Base-by-base conservation (phyloP, 2,888 invertebrate genomes). In the Caenorhabditis sinica region DNA sequence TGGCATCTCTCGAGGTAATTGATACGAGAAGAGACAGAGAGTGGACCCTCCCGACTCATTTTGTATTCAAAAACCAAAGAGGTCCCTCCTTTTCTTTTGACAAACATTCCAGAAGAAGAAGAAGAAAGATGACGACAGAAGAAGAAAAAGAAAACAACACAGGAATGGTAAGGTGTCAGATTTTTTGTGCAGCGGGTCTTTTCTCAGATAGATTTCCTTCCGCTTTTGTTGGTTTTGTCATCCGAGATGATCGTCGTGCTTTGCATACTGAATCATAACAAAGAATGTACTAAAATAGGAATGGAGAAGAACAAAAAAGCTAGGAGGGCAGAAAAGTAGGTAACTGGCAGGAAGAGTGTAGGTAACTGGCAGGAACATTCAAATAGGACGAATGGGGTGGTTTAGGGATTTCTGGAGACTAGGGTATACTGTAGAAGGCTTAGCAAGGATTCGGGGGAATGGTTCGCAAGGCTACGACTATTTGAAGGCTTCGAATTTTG, bases 211-310 rank as follows among this genome's bases (percentile, higher is more conserved):
- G 69, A 77, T 77, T 77, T 77, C 75, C 51, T 28, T 56, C 60
- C 68, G 66, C 76, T 77, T 77, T 77, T 77, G 77, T 77, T 77
- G 66, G 61, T 77, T 77, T 77, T 77, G 77, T 77, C 69, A 77
- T 77, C 60, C 77, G 77, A 77, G 77, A 77, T 61, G 77, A 76
- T 66, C 69, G 69, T 9, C 69, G 75, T 76, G 77, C 68, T 60
- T 69, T 68, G 77, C 66, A 60, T 77, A 77, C 61, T 61, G 66
- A 77, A 77, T 77, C 77, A 69, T 45, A 61, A 60, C 60, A 69
- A 77, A 66, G 66, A 68, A 61, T 63, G 63, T 74, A 74, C 74
- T 74, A 63, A 66, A 66, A 56, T 56, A 74, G 74, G 33, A 15
- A 56, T 30, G 23, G 30, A 45, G 58, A 28, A 30, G 60, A 36